These are phyloP conservation scores for Pampusana beccarii DNA, from an alignment of 2,113 vertebrate genomes.

Conservation along the genomic window DNA sequence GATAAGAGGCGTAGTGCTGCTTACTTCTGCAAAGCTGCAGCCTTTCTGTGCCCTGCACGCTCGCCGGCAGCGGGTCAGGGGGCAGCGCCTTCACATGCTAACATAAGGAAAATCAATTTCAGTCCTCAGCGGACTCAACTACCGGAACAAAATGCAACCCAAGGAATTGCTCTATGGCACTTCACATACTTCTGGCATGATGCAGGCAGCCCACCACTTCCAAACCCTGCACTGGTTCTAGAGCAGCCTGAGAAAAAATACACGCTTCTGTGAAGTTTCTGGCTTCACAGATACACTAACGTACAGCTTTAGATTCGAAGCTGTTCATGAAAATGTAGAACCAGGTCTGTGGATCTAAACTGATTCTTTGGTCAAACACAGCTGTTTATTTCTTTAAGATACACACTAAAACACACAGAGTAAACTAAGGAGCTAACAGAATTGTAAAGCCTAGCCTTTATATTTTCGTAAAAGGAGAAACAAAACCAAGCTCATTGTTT, in stretches of 20 bases:
- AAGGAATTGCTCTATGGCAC: conserved; percentile 66
- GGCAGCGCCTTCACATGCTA: conserved; percentile 51
- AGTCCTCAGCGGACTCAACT: conserved; percentile 67
- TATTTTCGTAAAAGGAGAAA: neutral
- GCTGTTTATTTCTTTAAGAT: neutral
- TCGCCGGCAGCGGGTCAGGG: conserved; percentile 31
- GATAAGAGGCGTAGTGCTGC: conserved; percentile 32
- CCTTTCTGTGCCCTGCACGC: conserved; percentile 43
- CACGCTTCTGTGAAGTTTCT: neutral
- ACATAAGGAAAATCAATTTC: conserved; percentile 75
- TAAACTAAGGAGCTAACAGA: neutral
- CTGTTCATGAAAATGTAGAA: neutral
- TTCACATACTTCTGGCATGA: conserved; percentile 46
- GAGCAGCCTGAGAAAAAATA: neutral
- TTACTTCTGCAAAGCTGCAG: conserved; percentile 51
- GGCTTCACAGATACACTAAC: neutral
- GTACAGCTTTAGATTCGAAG: neutral
- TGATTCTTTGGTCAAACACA: neutral
- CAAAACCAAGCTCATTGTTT: neutral
- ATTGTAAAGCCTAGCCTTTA: neutral
- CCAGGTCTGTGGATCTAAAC: neutral
- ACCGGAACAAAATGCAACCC: conserved; percentile 63
- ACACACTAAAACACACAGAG: neutral
- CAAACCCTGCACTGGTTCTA: neutral
- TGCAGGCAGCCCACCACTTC: conserved; percentile 48